Percentiles rank a stretch among this genome's conserved stretches.
These are phyloP conservation scores for Bugula neritina DNA, from an alignment of 2,888 invertebrate species.

Conservation along the genomic window DNA sequence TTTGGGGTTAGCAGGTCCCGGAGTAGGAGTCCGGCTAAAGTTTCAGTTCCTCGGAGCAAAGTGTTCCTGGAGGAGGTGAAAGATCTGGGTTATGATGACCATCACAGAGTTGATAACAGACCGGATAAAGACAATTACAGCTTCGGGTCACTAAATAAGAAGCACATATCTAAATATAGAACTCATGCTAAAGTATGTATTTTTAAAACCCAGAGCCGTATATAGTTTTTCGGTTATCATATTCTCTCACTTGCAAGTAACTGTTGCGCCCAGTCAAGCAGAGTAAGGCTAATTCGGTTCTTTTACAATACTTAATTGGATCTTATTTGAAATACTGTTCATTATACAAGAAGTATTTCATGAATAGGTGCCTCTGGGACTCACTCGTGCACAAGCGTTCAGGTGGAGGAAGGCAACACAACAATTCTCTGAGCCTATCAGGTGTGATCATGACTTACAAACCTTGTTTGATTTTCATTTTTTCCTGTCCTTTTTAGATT, in stretches of 20 bases:
- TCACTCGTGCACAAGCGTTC: not conserved
- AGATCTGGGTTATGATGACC: constrained; percentile 38
- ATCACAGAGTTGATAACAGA: constrained; percentile 45
- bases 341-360: no score
- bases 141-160: constrained; percentile 47
- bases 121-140: constrained; percentile 44
- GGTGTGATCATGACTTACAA: no score
- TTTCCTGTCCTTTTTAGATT: no score
- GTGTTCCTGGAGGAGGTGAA: constrained; percentile 43
- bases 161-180: constrained; percentile 44
- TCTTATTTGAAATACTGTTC: no score
- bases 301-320: no score
- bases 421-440: not conserved
- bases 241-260: not conserved
- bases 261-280: no score
- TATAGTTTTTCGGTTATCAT: not conserved
- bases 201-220: not conserved
- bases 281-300: no score
- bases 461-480: no score
- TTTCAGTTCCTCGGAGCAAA: constrained; percentile 31
- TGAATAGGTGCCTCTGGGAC: not conserved
- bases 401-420: not conserved
- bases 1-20: no score
- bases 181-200: not conserved
- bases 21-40: not conserved